Conservation (phyloP, 2,888 invertebrate species). For the Helicoverpa assulta region DNA sequence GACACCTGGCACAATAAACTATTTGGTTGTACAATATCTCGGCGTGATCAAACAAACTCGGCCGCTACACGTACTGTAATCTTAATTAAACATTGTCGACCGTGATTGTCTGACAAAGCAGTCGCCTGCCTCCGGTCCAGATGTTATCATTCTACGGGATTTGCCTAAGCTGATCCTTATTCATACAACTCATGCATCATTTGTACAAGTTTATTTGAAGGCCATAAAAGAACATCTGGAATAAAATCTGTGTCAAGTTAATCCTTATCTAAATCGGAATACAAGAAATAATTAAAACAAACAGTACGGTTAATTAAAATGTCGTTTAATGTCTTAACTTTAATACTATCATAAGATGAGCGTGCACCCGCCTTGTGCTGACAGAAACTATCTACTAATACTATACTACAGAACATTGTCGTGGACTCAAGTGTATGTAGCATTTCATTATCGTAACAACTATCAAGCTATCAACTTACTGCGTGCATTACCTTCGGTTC, state of each 20-base stretch:
- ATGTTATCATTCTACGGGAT: not conserved
- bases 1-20: slow-evolving; percentile 35
- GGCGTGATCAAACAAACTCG: slow-evolving; percentile 20
- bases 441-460: slow-evolving; percentile 3
- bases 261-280: slow-evolving; percentile 6
- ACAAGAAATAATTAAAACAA: slow-evolving; percentile 41
- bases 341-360: slow-evolving; percentile 19
- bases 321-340: slow-evolving; percentile 21
- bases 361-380: slow-evolving; percentile 14
- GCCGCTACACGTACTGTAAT: slow-evolving; percentile 19
- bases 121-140: not conserved
- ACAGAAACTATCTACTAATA: slow-evolving; percentile 29
- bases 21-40: slow-evolving; percentile 44
- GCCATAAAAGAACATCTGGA: not conserved
- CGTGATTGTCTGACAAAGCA: slow-evolving; percentile 22
- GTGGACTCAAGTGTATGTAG: slow-evolving; percentile 13
- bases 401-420: slow-evolving; percentile 18
- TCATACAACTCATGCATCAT: not conserved
- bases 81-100: slow-evolving; percentile 45
- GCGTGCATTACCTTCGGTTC: slow-evolving; percentile 12
- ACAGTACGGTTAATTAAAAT: slow-evolving; percentile 9
- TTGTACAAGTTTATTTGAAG: not conserved
- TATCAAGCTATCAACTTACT: slow-evolving; percentile 3
- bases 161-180: not conserved
- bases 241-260: slow-evolving; percentile 45